Evolutionary conservation across 2,113 vertebrate species (phyloP).

Genomic region (Hydropotes inermis): DNA sequence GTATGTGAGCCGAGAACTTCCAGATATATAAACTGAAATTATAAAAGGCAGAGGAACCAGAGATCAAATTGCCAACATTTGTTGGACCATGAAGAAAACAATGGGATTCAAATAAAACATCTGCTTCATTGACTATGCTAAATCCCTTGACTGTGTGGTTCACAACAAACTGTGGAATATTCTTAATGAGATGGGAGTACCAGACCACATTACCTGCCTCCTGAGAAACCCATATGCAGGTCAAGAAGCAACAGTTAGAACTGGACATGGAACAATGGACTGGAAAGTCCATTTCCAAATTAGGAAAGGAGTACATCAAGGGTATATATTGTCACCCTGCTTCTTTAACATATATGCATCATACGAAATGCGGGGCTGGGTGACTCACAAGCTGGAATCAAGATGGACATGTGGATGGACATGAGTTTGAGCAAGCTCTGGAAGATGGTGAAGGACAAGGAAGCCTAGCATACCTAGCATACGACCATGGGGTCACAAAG

Average conservation of each 20-base stretch:
- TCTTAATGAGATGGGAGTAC: background rate
- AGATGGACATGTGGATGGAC: background rate
- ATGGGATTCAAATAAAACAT: background rate
- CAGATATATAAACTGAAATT: background rate
- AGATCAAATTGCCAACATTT: background rate
- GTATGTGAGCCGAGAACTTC: background rate
- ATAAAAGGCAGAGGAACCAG: background rate
- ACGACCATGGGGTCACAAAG: background rate
- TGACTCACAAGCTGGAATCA: background rate
- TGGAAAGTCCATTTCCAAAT: background rate
- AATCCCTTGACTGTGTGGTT: background rate
- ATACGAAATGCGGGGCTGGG: accelerated
- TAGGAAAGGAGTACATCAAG: background rate
- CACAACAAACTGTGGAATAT: background rate
- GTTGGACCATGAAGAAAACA: background rate
- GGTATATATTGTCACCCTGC: background rate
- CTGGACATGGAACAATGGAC: background rate
- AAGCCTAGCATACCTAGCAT: background rate
- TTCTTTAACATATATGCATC: background rate
- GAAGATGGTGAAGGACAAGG: background rate
- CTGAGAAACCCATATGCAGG: background rate
- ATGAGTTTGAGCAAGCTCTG: background rate
- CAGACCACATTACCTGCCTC: background rate
- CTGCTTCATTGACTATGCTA: background rate
- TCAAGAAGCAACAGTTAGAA: background rate